Evolutionary conservation across 2,888 invertebrate species (phyloP).

Genomic region (Pyrrhosoma nymphula): DNA sequence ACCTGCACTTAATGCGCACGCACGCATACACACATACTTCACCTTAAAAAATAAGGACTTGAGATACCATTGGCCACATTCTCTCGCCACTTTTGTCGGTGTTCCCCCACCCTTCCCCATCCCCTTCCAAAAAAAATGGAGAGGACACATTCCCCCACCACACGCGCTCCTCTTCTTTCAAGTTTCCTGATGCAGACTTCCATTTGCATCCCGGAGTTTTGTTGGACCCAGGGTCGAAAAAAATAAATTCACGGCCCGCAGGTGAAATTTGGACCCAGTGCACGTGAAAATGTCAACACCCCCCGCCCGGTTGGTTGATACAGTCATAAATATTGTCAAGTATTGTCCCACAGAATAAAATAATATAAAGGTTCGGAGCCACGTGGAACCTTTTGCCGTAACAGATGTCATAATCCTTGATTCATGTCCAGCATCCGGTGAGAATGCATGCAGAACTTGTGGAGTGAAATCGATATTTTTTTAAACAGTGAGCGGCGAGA

Average conservation of each 20-base stretch:
- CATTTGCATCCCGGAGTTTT: not conserved
- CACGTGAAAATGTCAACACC: not conserved
- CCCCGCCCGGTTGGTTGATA: not conserved
- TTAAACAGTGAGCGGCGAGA: constrained; percentile 30
- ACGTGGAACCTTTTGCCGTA: not conserved
- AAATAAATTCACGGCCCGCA: not conserved
- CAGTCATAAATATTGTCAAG: constrained; percentile 18
- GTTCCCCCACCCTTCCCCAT: not conserved
- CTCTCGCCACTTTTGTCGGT: not conserved
- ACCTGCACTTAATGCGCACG: not conserved
- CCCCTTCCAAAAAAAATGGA: not conserved
- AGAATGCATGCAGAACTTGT: constrained; percentile 29
- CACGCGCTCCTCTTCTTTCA: not conserved
- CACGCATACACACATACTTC: not conserved
- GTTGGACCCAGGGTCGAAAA: constrained; percentile 12
- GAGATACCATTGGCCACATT: constrained; percentile 15
- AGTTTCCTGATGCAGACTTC: not conserved
- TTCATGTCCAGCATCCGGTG: constrained; percentile 12
- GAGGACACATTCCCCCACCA: not conserved
- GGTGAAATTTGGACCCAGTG: constrained; percentile 26
- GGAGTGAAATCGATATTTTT: constrained; percentile 40
- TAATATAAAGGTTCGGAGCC: not conserved
- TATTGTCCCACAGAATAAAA: not conserved
- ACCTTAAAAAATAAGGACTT: constrained; percentile 38
- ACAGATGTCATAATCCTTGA: not conserved